Conservation (phyloP, 2,113 vertebrate species). For the Eublepharis macularius region DNA sequence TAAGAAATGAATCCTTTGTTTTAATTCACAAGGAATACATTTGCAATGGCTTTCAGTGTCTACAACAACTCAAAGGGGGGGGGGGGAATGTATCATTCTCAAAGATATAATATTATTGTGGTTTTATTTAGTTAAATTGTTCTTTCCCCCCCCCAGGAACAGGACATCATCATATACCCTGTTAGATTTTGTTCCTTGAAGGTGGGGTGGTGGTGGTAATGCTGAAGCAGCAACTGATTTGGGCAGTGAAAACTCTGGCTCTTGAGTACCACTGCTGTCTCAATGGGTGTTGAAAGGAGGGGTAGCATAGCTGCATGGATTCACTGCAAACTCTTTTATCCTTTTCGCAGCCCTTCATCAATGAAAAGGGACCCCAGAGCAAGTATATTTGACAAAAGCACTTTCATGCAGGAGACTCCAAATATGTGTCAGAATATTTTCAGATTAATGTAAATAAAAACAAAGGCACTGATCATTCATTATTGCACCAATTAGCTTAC, state of each 20-base stretch:
- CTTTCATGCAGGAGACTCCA: no score
- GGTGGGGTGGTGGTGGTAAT: neutral
- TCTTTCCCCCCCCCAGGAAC: neutral
- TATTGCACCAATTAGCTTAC: conserved; percentile 51
- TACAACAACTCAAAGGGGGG: conserved; percentile 26
- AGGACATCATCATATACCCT: neutral
- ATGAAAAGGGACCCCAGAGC: neutral
- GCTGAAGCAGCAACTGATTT: neutral
- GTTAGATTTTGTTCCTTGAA: neutral
- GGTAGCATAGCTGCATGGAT: neutral
- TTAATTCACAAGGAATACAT: conserved; percentile 63
- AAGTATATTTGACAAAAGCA: neutral
- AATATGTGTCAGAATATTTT: no score
- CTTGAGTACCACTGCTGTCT: neutral
- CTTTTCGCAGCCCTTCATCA: neutral
- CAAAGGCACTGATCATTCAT: conserved; percentile 62
- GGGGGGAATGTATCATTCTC: neutral
- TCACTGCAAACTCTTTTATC: neutral
- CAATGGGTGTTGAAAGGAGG: neutral
- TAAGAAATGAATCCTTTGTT: conserved; percentile 48
- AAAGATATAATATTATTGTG: conserved; percentile 18
- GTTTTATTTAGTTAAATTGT: conserved; percentile 37
- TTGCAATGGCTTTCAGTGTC: conserved; percentile 45
- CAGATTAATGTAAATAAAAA: conserved; percentile 57
- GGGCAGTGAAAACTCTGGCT: neutral